Evolutionary conservation across 2,888 invertebrate genomes (phyloP), one percentile per base, ranked within the genome.

Genomic region (Andrena chrysosceles): DNA sequence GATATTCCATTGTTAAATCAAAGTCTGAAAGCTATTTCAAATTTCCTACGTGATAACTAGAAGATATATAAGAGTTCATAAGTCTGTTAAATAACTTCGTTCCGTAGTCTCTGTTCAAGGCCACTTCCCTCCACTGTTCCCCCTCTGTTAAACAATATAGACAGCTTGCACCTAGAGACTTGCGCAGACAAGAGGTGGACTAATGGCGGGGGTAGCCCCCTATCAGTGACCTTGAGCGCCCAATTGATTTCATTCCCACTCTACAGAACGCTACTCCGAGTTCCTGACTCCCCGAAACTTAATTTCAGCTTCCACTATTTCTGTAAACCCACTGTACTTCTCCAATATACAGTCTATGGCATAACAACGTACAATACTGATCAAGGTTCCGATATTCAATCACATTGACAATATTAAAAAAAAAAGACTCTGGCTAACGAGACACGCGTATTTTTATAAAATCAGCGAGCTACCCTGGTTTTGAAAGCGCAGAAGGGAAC

Each of bases 391-490:
- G 13, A 33, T 26, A 33, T 63, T 42, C 63, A 63, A 42, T 31
- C 16, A 1, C 35, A 31, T 7, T n/a, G 48, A 59, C 31, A 67
- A 16, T 59, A 48, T n/a, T n/a, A 52, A 29, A 4, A 62, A 54
- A 2, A 52, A 56, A 42, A 23, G 35, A 35, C 56, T 20, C 66
- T 67, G 42, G 52, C 48, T 56, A 73, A 68, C 60, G 67, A 72
- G 66, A 67, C 35, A 20, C 31, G 48, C 60, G 66, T 64, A 75
- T 77, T 76, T 76, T 77, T 66, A 31, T 81, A 73, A 23, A 42
- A 67, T 56, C 54, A 79, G 48, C 75, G 56, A 10, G 10, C 1
- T 26, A 56, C 23, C 26, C 23, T 13, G 56, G 56, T 23, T 13
- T 26, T 26, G 20, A 26, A 56, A 56, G 8, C 23, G 13, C 56